Evolutionary conservation across 2,888 invertebrate species (phyloP).

Genomic region (Trissolcus brochymenae): DNA sequence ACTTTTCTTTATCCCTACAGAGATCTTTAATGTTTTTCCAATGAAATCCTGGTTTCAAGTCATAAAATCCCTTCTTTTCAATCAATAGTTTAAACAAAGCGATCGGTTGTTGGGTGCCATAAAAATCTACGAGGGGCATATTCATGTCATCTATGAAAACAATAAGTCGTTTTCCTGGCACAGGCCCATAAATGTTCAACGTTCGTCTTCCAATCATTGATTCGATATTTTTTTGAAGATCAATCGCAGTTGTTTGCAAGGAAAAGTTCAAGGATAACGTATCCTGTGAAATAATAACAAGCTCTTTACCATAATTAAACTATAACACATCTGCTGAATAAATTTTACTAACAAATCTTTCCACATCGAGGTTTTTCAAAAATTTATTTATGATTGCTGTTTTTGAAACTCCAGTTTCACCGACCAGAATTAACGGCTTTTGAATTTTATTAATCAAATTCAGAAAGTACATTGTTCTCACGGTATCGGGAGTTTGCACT

Average conservation of each 20-base stretch:
- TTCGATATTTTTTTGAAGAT: constrained; percentile 92
- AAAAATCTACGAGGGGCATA: constrained; percentile 92
- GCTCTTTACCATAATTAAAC: not conserved
- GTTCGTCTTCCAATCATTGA: constrained; percentile 93
- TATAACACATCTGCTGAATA: not conserved
- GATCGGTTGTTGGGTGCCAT: constrained; percentile 96
- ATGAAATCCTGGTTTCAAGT: constrained; percentile 90
- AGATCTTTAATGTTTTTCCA: constrained; percentile 93
- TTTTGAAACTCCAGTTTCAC: constrained; percentile 95
- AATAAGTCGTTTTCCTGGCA: constrained; percentile 91
- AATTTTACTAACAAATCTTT: constrained; percentile 80
- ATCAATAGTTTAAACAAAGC: constrained; percentile 93
- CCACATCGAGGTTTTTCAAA: constrained; percentile 83
- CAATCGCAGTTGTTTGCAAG: constrained; percentile 92
- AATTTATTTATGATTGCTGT: constrained; percentile 92
- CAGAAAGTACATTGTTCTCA: constrained; percentile 87
- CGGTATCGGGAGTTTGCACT: constrained; percentile 93
- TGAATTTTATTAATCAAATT: constrained; percentile 86
- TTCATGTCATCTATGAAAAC: constrained; percentile 97
- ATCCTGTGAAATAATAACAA: constrained; percentile 77
- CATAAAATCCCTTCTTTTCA: constrained; percentile 92
- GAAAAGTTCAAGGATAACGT: constrained; percentile 93
- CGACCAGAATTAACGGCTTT: constrained; percentile 89
- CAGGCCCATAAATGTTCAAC: constrained; percentile 92
- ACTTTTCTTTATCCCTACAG: constrained; percentile 71